These are phyloP conservation scores for Eurytoma californica DNA, from an alignment of 2,888 invertebrate genomes.

Conservation along the genomic window DNA sequence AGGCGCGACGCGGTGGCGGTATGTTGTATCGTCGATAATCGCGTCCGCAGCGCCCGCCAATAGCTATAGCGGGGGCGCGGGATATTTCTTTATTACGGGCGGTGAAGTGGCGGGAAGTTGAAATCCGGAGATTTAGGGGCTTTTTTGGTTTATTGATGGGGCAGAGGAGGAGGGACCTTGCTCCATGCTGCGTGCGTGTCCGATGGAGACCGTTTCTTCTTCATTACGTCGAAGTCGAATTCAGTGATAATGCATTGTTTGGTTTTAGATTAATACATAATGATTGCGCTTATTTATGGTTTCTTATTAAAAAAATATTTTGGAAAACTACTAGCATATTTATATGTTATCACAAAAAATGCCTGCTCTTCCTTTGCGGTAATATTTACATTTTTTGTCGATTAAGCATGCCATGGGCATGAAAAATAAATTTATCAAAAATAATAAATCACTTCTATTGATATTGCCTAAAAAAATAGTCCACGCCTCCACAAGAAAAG, in stretches of 20 bases:
- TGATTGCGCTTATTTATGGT: too few relatives aligned
- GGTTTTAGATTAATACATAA: neutral
- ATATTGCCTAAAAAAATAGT: too few relatives aligned
- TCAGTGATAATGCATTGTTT: slow-evolving; percentile 22
- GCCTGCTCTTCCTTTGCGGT: too few relatives aligned
- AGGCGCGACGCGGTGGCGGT: neutral
- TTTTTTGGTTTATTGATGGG: slow-evolving; percentile 26
- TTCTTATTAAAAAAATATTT: too few relatives aligned
- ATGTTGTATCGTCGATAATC: slow-evolving; percentile 22
- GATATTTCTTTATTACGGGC: slow-evolving; percentile 39
- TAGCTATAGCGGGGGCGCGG: neutral
- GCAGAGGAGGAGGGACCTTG: neutral
- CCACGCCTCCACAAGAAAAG: too few relatives aligned
- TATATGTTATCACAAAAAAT: too few relatives aligned
- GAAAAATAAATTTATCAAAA: too few relatives aligned
- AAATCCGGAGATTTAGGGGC: slow-evolving; percentile 41
- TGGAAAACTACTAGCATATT: too few relatives aligned
- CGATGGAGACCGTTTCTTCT: slow-evolving; percentile 13
- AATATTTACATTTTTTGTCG: too few relatives aligned
- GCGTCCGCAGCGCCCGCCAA: neutral
- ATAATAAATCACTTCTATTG: too few relatives aligned
- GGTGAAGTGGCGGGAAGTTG: slow-evolving; percentile 15
- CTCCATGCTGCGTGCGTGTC: slow-evolving; percentile 18
- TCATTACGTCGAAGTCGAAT: slow-evolving; percentile 6
- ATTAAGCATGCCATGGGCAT: too few relatives aligned